phyloP scores from a whole-genome alignment of 2,113 vertebrate genomes.

The Cavia porcellus region DNA sequence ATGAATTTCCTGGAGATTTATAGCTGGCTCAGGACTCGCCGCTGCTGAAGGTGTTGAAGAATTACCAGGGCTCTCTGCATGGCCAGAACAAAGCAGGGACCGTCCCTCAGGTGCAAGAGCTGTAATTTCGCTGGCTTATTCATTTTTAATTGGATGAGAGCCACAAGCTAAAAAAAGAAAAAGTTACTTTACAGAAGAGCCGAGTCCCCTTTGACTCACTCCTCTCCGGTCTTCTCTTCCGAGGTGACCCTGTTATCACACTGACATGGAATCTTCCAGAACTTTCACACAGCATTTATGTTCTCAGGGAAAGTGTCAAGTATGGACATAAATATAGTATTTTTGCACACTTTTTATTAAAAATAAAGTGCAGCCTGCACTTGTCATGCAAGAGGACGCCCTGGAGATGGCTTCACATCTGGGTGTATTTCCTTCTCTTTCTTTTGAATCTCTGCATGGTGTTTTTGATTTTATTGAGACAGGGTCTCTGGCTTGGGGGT shows the following conservation, averaged over 20 bases:
- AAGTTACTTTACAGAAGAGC: not conserved
- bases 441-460: accelerated
- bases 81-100: accelerated
- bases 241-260: accelerated
- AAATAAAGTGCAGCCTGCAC: accelerated
- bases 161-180: not conserved
- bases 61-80: not conserved
- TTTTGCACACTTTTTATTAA: not conserved
- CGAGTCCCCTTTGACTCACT: not conserved
- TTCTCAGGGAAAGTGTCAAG: not conserved
- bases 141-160: not conserved
- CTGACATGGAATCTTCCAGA: not conserved
- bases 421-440: accelerated
- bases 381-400: accelerated
- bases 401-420: accelerated
- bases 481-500: not conserved
- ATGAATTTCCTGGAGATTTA: not conserved
- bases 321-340: accelerated
- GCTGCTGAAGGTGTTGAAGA: not conserved
- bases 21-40: not conserved
- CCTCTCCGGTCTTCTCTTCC: accelerated
- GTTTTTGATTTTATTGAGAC: not conserved
- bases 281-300: not conserved
- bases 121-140: accelerated
- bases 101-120: accelerated